A percentile compares a stretch with the other conserved stretches of the same genome.
These are phyloP conservation scores for Cololabis saira DNA, from an alignment of 2,113 vertebrate genomes.

Conservation along the genomic window DNA sequence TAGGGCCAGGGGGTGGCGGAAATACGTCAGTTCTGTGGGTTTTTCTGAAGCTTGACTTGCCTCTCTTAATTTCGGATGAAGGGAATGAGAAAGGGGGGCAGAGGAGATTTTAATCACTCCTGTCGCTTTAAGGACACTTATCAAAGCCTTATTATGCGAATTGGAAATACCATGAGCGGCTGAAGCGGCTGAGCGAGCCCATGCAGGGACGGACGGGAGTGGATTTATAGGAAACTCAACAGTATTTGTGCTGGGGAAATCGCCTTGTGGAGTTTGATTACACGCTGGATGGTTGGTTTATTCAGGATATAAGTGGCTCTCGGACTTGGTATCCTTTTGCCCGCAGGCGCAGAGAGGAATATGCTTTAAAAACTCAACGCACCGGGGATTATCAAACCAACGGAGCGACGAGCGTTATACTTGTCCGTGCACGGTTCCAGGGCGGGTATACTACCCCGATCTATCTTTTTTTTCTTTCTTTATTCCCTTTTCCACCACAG, in stretches of 20 bases:
- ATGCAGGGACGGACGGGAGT: constrained; percentile 72
- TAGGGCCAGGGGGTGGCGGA: constrained; percentile 82
- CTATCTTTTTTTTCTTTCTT: too few relatives aligned
- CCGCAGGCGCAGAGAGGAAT: constrained; percentile 62
- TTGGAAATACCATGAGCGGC: constrained; percentile 73
- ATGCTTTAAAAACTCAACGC: constrained; percentile 68
- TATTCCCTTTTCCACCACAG: constrained; percentile 41
- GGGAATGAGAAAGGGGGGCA: constrained; percentile 61
- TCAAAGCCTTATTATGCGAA: constrained; percentile 80
- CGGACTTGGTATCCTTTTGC: constrained; percentile 70
- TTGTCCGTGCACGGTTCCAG: constrained; percentile 35
- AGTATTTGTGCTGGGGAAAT: constrained; percentile 66
- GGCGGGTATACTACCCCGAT: constrained; percentile 57
- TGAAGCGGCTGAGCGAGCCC: constrained; percentile 67
- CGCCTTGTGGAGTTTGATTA: constrained; percentile 73
- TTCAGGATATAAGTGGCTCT: constrained; percentile 73
- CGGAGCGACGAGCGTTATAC: constrained; percentile 29
- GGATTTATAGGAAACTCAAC: constrained; percentile 78
- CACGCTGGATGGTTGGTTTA: constrained; percentile 62
- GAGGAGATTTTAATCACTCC: constrained; percentile 80
- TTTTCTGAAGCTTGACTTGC: constrained; percentile 76
- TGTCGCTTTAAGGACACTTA: constrained; percentile 86
- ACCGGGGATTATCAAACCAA: constrained; percentile 46
- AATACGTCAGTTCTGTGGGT: constrained; percentile 88
- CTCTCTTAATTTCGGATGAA: constrained; percentile 82